Conservation (phyloP, 2,888 invertebrate species). For the Cheiracanthium punctorium region DNA sequence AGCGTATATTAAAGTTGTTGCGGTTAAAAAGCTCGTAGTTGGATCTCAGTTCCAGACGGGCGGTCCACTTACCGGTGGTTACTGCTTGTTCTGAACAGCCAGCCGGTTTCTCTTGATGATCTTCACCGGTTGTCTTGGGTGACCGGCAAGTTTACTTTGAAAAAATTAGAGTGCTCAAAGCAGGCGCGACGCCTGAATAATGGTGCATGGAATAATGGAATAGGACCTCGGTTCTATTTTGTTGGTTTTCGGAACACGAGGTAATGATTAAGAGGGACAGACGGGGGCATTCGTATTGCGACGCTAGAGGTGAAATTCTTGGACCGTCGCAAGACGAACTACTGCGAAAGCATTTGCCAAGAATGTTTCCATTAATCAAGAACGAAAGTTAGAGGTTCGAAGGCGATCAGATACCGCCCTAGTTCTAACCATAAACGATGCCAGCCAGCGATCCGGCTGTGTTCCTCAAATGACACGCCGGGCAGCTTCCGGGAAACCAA, state of each 20-base stretch:
- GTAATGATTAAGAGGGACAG: conserved; percentile 22
- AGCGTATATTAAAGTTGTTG: too few relatives aligned
- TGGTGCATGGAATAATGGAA: too few relatives aligned
- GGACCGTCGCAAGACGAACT: conserved; percentile 81
- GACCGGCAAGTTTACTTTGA: conserved; percentile 35
- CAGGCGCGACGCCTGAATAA: too few relatives aligned
- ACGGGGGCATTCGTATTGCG: conserved; percentile 81
- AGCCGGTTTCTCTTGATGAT: conserved; percentile 33
- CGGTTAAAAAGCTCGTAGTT: too few relatives aligned
- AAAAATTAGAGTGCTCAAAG: conserved; percentile 38
- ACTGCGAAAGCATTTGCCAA: conserved; percentile 83
- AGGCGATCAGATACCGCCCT: conserved; percentile 83
- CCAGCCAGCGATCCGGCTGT: conserved; percentile 81
- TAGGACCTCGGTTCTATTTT: conserved; percentile 25
- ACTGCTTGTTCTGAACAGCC: too few relatives aligned
- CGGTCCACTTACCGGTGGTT: too few relatives aligned
- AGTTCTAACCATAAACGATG: conserved; percentile 82
- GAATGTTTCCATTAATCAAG: conserved; percentile 83
- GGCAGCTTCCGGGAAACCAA: conserved; percentile 80
- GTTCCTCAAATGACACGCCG: conserved; percentile 80
- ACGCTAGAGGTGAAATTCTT: too few relatives aligned
- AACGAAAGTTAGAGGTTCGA: conserved; percentile 83
- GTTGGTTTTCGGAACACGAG: conserved; percentile 27
- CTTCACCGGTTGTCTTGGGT: conserved; percentile 32
- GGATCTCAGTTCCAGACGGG: too few relatives aligned